Conservation (phyloP, 2,797 vertebrate genomes). For the Hafferia zeledoni region DNA sequence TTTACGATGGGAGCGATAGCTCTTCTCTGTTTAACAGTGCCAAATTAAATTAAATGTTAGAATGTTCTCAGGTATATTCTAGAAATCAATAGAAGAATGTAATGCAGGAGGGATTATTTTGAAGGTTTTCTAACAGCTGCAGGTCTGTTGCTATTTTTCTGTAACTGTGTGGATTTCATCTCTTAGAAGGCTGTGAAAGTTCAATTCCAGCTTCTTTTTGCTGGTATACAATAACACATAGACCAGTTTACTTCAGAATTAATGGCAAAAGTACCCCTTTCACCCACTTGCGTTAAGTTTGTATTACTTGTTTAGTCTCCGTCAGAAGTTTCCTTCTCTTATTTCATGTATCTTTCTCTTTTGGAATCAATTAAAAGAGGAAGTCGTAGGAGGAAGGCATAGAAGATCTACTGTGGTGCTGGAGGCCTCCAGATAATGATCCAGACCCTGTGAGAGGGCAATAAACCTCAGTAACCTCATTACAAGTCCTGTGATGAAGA, state of each 20-base stretch:
- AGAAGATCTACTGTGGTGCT: background rate
- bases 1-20: background rate
- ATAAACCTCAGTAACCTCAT: background rate
- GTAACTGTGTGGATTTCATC: background rate
- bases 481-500: background rate
- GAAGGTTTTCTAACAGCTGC: background rate
- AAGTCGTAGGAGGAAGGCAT: background rate
- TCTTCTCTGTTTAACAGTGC: background rate
- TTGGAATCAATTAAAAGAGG: background rate
- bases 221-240: background rate
- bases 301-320: background rate
- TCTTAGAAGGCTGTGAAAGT: background rate
- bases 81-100: background rate
- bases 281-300: background rate
- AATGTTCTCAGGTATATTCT: background rate
- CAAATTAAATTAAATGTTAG: background rate
- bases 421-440: background rate
- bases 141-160: background rate
- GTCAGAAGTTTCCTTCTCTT: background rate
- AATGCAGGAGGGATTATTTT: background rate
- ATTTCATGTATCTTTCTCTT: background rate
- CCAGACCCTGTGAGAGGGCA: background rate
- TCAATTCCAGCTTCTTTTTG: background rate
- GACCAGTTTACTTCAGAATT: background rate
- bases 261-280: background rate